Base-by-base conservation (phyloP, 2,113 vertebrate species). In the Capreolus pygargus region DNA sequence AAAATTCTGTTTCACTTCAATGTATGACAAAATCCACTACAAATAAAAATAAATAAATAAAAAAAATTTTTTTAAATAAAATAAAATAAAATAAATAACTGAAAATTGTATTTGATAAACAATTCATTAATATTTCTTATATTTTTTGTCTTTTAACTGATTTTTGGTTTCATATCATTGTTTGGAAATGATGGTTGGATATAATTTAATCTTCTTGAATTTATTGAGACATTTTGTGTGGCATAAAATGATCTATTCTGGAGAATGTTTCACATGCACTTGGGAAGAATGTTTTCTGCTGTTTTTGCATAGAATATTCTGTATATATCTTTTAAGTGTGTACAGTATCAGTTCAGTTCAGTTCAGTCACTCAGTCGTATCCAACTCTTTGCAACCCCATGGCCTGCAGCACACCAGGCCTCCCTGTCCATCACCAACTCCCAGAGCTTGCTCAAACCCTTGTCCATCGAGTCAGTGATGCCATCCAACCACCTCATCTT, bases 21-120 rank as follows among this genome's bases (percentile, higher is more conserved):
- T n/a, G n/a, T n/a, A n/a, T n/a, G n/a, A n/a, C n/a, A n/a, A n/a
- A n/a, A n/a, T n/a, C n/a, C n/a, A n/a, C n/a, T n/a, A n/a, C n/a
- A n/a, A n/a, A n/a, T n/a, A n/a, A n/a, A n/a, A n/a, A n/a, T n/a
- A n/a, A n/a, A n/a, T n/a, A n/a, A n/a, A n/a, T n/a, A n/a, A n/a
- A n/a, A n/a, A n/a, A n/a, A n/a, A n/a, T n/a, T n/a, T n/a, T n/a
- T n/a, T n/a, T n/a, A n/a, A n/a, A n/a, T n/a, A n/a, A n/a, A n/a
- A n/a, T n/a, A n/a, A n/a, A n/a, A n/a, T 39, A 76, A 95, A 94
- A 90, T 78, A 28, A 97, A 47, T 92, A 92, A 45, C 25, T 89
- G 25, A 33, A 86, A 57, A 47, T 57, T 95, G 61, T 88, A 58
- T 67, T 25, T 83, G 76, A 91, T 52, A 89, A 96, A 50, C 1